Conservation (phyloP, 2,888 invertebrate species). For the Zaprionus obscuricornis region DNA sequence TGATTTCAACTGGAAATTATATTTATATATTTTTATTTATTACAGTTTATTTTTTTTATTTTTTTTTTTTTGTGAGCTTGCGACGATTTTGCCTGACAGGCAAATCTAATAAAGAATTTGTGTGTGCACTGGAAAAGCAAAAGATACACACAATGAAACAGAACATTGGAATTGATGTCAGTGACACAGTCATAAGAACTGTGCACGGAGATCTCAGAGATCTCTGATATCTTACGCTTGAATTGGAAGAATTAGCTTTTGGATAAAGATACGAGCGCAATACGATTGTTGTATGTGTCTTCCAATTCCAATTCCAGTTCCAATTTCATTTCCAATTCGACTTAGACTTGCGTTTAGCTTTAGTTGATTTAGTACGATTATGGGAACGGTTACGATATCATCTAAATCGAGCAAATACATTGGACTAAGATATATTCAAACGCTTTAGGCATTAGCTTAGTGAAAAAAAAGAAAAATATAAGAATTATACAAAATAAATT, state of each 20-base stretch:
- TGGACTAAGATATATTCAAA: too few relatives aligned
- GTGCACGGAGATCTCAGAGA: not conserved
- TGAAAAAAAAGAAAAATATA: too few relatives aligned
- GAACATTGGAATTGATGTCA: slow-evolving; percentile 69
- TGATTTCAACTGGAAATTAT: slow-evolving; percentile 40
- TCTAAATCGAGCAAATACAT: not conserved
- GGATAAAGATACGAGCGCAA: slow-evolving; percentile 7
- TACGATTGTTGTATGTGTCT: slow-evolving; percentile 10
- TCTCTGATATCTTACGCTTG: slow-evolving; percentile 30
- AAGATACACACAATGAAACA: slow-evolving; percentile 15
- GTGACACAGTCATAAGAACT: slow-evolving; percentile 54
- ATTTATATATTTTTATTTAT: slow-evolving; percentile 30
- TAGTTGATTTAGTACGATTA: slow-evolving; percentile 69
- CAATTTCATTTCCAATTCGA: slow-evolving; percentile 18
- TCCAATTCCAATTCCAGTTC: slow-evolving; percentile 18
- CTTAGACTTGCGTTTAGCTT: slow-evolving; percentile 56
- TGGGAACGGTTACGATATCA: slow-evolving; percentile 42
- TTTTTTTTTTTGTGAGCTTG: too few relatives aligned
- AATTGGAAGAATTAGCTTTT: slow-evolving; percentile 47
- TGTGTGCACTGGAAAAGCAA: too few relatives aligned
- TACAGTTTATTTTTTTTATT: too few relatives aligned
- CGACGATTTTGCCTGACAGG: slow-evolving; percentile 37
- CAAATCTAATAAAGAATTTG: slow-evolving; percentile 57
- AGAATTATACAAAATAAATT: too few relatives aligned
- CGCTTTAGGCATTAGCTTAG: too few relatives aligned